phyloP scores from a whole-genome alignment of 2,113 vertebrate genomes.

The Meriones unguiculatus region DNA sequence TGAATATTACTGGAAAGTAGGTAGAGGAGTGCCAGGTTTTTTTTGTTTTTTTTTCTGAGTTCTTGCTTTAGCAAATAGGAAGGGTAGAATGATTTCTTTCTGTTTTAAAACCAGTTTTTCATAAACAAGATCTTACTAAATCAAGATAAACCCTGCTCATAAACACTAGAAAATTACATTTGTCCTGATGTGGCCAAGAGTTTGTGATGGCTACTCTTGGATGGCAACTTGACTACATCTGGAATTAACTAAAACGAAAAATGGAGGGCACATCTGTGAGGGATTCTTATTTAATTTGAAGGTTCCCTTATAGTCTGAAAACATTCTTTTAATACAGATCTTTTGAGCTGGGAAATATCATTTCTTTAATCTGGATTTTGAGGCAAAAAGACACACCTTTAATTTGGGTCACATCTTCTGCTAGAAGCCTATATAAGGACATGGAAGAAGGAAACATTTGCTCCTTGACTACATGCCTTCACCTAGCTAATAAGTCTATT shows the following conservation, averaged over 20 bases:
- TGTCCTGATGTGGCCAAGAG: neutral
- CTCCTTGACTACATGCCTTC: neutral
- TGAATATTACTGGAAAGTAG: neutral
- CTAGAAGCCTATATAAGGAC: neutral
- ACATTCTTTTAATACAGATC: neutral
- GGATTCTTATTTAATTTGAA: neutral
- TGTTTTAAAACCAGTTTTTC: conserved; percentile 13
- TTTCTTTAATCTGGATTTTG: neutral
- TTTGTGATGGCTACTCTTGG: neutral
- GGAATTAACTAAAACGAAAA: neutral
- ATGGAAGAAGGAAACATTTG: neutral
- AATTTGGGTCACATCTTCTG: neutral
- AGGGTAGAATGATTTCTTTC: neutral
- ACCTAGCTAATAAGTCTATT: neutral
- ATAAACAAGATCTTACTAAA: neutral
- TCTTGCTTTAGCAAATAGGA: neutral
- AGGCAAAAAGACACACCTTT: neutral
- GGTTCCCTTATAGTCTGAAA: neutral
- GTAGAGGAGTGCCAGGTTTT: neutral
- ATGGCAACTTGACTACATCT: neutral
- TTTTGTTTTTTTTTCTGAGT: neutral
- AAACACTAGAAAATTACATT: neutral
- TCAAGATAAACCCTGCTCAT: neutral
- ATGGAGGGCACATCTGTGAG: neutral
- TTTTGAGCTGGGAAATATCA: neutral